These are phyloP conservation scores for Centroberyx gerrardi DNA, from an alignment of 2,797 vertebrate species.

Conservation along the genomic window DNA sequence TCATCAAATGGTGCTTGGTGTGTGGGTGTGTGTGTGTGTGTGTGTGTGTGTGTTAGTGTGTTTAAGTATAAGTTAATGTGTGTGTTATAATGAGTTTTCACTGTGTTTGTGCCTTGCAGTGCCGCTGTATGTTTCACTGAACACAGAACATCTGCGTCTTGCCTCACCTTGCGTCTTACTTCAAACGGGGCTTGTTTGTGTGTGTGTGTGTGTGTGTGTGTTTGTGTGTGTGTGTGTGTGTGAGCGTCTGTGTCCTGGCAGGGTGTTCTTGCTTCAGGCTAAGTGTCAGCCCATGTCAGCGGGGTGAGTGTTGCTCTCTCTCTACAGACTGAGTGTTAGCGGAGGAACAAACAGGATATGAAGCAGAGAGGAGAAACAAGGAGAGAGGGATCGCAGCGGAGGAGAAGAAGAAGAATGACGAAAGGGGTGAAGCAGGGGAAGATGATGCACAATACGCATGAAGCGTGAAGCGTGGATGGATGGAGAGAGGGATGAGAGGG, in stretches of 20 bases:
- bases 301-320: conserved; percentile 45
- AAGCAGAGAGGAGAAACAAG: not conserved
- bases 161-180: conserved; percentile 17
- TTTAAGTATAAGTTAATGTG: no score
- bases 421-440: not conserved
- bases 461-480: conserved; percentile 17
- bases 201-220: not conserved
- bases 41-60: conserved; percentile 1
- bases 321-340: not conserved
- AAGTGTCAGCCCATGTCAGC: conserved; percentile 63
- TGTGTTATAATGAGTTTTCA: not conserved
- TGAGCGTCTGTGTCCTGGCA: not conserved
- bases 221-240: not conserved
- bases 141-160: conserved; percentile 6
- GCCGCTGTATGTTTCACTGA: conserved; percentile 12
- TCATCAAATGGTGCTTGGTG: not conserved
- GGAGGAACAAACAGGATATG: no score
- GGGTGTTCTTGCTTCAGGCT: conserved; percentile 36
- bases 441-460: not conserved
- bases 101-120: not conserved
- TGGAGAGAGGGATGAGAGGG: conserved; percentile 18
- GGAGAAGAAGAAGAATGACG: not conserved
- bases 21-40: conserved; percentile 3
- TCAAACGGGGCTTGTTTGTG: not conserved
- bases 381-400: not conserved